Conservation (phyloP, 2,113 vertebrate species). For the Brachionichthys hirsutus region DNA sequence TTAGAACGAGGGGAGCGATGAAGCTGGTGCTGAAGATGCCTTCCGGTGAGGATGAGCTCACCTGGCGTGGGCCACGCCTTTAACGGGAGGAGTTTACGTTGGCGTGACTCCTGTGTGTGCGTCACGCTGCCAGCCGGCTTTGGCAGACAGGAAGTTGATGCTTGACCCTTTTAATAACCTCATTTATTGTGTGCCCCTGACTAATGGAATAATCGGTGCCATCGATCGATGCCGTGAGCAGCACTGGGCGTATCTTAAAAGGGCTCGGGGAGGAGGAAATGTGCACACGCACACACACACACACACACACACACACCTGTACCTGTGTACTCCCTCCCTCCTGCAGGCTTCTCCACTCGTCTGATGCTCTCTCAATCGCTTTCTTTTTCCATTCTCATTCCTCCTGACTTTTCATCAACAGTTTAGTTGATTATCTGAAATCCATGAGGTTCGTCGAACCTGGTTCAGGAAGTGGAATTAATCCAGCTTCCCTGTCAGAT, state of each 20-base stretch:
- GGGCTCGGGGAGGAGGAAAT: slow-evolving; percentile 16
- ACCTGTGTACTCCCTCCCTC: too few relatives aligned
- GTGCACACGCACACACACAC: background rate
- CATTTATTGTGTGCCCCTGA: slow-evolving; percentile 48
- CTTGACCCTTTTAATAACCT: slow-evolving; percentile 52
- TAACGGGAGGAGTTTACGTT: too few relatives aligned
- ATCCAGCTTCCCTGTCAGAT: slow-evolving; percentile 30
- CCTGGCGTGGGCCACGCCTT: too few relatives aligned
- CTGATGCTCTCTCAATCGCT: background rate
- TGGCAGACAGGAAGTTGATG: slow-evolving; percentile 29
- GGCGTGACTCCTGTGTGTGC: too few relatives aligned
- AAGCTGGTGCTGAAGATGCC: too few relatives aligned
- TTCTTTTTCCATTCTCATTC: background rate
- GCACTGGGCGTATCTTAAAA: slow-evolving; percentile 22
- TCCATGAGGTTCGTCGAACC: slow-evolving; percentile 27
- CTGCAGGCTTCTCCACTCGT: too few relatives aligned
- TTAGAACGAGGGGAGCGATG: too few relatives aligned
- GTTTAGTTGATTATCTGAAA: slow-evolving; percentile 36
- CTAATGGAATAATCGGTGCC: slow-evolving; percentile 64
- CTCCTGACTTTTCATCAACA: background rate
- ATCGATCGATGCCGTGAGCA: slow-evolving; percentile 45
- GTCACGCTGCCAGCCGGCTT: slow-evolving; percentile 13
- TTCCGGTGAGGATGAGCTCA: too few relatives aligned
- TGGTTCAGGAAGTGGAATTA: slow-evolving; percentile 40
- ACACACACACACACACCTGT: background rate